Percentiles rank a stretch among this genome's conserved stretches.
phyloP scores from a whole-genome alignment of 2,888 invertebrate genomes.

The Steromphala cineraria region DNA sequence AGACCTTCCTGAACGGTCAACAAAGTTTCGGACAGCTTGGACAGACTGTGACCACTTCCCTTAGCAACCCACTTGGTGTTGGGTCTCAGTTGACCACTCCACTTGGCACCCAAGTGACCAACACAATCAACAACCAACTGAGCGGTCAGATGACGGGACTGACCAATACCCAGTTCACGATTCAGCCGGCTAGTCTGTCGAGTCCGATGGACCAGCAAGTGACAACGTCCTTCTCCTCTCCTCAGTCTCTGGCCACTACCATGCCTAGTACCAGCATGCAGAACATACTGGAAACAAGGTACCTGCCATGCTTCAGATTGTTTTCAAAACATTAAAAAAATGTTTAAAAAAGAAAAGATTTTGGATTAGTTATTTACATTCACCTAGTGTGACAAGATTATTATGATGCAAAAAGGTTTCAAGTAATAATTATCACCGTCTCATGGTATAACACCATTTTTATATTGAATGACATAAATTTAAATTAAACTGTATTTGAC shows the following conservation, averaged over 20 bases:
- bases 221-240: not conserved
- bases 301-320: no score
- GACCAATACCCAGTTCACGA: conserved; percentile 17
- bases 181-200: conserved; percentile 8
- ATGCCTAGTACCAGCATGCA: conserved; percentile 60
- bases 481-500: no score
- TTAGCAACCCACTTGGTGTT: not conserved
- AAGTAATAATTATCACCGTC: no score
- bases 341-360: no score
- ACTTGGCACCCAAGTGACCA: conserved; percentile 18
- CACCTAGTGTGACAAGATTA: no score
- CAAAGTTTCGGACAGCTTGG: conserved; percentile 54
- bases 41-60: conserved; percentile 19
- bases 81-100: conserved; percentile 7
- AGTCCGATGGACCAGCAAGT: conserved; percentile 27
- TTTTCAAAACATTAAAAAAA: no score
- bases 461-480: no score
- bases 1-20: conserved; percentile 62
- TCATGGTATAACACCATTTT: no score
- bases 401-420: no score
- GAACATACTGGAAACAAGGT: conserved; percentile 38
- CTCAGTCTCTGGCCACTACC: not conserved
- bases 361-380: no score
- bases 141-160: conserved; percentile 36
- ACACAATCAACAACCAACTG: conserved; percentile 30